Conservation (phyloP, 2,113 vertebrate species). For the Sialia sialis region DNA sequence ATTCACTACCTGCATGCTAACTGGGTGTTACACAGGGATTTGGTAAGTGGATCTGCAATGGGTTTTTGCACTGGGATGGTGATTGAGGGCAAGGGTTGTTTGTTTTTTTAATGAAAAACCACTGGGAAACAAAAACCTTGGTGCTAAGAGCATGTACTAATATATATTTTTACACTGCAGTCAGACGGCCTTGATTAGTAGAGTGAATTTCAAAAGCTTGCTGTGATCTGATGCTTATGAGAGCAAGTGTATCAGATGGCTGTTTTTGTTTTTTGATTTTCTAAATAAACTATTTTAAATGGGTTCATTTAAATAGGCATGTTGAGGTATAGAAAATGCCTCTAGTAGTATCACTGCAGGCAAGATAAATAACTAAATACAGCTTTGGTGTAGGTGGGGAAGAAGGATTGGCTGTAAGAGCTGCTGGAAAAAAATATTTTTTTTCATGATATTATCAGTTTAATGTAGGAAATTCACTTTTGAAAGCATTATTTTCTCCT, state of each 20-base stretch:
- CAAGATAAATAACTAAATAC: neutral
- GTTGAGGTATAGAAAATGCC: neutral
- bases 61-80: constrained; percentile 32
- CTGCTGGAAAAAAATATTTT: neutral
- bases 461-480: neutral
- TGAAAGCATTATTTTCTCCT: neutral
- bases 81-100: neutral
- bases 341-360: constrained; percentile 26
- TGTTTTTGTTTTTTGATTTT: neutral
- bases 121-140: neutral
- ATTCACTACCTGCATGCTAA: constrained; percentile 99
- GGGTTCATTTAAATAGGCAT: neutral
- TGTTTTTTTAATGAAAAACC: neutral
- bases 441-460: neutral
- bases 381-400: neutral
- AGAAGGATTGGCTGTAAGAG: neutral
- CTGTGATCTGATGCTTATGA: neutral
- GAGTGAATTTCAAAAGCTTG: neutral
- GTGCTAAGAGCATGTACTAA: neutral
- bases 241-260: neutral
- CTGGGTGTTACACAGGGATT: constrained; percentile 99
- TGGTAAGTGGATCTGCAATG: constrained; percentile 82
- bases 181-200: neutral
- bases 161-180: neutral
- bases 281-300: neutral